Conservation (phyloP, 2,888 invertebrate species). For the Megaustenia siamemsis region DNA sequence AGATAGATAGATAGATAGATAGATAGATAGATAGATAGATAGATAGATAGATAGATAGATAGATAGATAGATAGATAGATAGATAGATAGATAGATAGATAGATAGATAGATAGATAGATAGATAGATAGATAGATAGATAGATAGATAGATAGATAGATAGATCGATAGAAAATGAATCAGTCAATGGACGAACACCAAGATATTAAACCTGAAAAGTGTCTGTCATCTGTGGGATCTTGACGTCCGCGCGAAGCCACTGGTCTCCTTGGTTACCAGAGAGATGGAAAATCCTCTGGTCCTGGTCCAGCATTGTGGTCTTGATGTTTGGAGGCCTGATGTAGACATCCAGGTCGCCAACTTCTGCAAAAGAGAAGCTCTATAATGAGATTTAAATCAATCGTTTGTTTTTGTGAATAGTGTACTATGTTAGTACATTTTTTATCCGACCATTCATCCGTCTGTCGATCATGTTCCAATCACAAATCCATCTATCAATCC, state of each 20-base stretch:
- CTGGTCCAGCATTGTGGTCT: not conserved
- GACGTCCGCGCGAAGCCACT: not conserved
- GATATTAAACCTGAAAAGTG: conserved; percentile 18
- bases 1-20: too few species aligned
- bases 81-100: too few species aligned
- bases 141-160: not conserved
- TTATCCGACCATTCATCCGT: too few species aligned
- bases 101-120: not conserved
- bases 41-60: too few species aligned
- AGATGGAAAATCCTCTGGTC: not conserved
- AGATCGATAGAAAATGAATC: not conserved
- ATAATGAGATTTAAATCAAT: not conserved
- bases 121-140: not conserved
- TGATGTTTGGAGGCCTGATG: not conserved
- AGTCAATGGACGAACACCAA: too few species aligned
- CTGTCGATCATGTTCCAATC: too few species aligned
- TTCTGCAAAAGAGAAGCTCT: not conserved
- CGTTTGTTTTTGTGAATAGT: too few species aligned
- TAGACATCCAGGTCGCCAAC: conserved; percentile 24
- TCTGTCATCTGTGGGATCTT: not conserved
- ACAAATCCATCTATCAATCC: too few species aligned
- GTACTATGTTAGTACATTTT: too few species aligned
- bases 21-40: too few species aligned
- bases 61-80: too few species aligned
- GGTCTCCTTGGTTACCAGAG: conserved; percentile 7